phyloP scores from a whole-genome alignment of 2,888 invertebrate genomes.

The Amphipyra tragopoginis region DNA sequence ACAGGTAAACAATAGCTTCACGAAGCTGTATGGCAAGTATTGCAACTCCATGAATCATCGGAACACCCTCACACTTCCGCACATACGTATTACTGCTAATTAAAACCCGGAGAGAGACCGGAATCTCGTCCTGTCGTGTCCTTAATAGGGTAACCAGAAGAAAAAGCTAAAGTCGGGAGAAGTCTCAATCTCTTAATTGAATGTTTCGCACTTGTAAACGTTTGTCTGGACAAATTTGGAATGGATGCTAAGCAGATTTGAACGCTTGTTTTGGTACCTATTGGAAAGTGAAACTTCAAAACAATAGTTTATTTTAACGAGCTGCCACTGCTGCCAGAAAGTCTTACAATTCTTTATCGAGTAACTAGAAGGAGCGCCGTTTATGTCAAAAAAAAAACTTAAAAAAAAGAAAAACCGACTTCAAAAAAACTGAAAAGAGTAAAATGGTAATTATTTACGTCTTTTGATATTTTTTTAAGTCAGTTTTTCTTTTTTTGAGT shows the following conservation, averaged over 20 bases:
- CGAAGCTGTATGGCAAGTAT: constrained; percentile 43
- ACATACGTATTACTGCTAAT: constrained; percentile 67
- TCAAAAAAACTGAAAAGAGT: too few species aligned
- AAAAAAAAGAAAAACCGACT: too few species aligned
- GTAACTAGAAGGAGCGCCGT: too few species aligned
- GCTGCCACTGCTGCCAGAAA: too few species aligned
- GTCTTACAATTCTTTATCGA: too few species aligned
- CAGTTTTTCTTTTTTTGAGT: too few species aligned
- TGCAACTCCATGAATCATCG: constrained; percentile 68
- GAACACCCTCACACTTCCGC: constrained; percentile 71
- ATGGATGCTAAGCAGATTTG: neutral
- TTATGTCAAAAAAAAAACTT: too few species aligned
- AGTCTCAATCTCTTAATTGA: constrained; percentile 1
- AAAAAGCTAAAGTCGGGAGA: constrained; percentile 3
- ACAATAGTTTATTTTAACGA: too few species aligned
- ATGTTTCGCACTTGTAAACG: constrained; percentile 6
- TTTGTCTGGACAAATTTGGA: constrained; percentile 4
- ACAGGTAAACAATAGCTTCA: constrained; percentile 56
- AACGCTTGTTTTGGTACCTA: neutral
- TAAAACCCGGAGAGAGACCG: constrained; percentile 61
- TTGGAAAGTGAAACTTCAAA: neutral
- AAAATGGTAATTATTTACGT: too few species aligned
- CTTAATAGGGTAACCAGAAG: constrained; percentile 39
- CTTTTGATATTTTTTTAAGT: too few species aligned
- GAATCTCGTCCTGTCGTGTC: constrained; percentile 36